Percentiles rank a stretch among this genome's conserved stretches.
Conservation (phyloP, 2,797 vertebrate genomes). For the Amphiprion clarkii region DNA sequence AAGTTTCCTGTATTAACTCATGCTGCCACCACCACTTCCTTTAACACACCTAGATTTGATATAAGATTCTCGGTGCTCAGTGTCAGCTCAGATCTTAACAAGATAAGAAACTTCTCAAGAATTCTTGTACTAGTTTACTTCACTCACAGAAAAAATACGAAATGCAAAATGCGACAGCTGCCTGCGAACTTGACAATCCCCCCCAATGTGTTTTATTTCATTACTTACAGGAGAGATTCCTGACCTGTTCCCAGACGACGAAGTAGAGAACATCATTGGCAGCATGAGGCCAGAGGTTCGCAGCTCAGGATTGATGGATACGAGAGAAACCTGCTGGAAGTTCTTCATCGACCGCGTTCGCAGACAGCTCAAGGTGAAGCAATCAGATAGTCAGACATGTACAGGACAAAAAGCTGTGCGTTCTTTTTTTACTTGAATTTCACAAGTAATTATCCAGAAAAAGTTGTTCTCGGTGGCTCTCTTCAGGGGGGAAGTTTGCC, state of each 20-base stretch:
- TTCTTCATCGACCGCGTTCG: conserved; percentile 94
- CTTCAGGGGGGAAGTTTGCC: conserved; percentile 17
- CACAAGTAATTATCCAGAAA: conserved; percentile 39
- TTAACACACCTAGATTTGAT: conserved; percentile 42
- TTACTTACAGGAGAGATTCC: conserved; percentile 92
- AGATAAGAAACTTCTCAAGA: conserved; percentile 38
- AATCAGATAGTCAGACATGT: conserved; percentile 16
- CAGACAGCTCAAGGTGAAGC: conserved; percentile 92
- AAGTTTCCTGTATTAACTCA: conserved; percentile 46
- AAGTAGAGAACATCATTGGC: conserved; percentile 91
- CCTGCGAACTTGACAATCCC: not conserved
- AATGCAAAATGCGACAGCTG: not conserved
- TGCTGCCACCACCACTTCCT: conserved; percentile 39
- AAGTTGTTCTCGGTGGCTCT: conserved; percentile 23
- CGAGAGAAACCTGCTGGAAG: conserved; percentile 94
- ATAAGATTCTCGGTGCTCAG: conserved; percentile 16
- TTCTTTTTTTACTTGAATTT: conserved; percentile 36
- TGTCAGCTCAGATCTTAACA: conserved; percentile 43
- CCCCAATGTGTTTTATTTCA: conserved; percentile 6
- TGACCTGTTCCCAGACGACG: conserved; percentile 93
- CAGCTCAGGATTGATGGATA: conserved; percentile 88
- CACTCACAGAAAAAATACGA: not conserved
- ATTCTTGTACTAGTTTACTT: conserved; percentile 10
- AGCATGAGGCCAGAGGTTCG: conserved; percentile 90
- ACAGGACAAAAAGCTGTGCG: conserved; percentile 16